Evolutionary conservation across 1,140 invertebrate species (phyloP), one percentile per base, ranked within the genome.

Genomic region (Ridgeia piscesae): DNA sequence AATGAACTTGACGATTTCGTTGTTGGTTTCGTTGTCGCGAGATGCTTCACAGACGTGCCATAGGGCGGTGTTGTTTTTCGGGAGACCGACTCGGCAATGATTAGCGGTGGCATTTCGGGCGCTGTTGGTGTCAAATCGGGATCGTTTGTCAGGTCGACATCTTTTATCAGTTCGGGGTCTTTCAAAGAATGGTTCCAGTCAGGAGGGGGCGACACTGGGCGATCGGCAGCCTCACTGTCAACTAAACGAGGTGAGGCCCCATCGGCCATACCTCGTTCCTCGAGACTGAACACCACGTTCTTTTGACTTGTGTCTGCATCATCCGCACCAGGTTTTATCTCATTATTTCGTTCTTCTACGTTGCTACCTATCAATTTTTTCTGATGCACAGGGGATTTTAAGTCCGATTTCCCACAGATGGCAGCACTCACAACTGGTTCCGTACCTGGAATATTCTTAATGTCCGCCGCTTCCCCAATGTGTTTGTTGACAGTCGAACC

Each of bases 241-340:
- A 34, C 33, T 33, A n/a, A n/a, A 14, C 91, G 48, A 92, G 91
- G 91, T 34, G 91, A 92, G 2, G 34, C 91, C 31, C 91, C 91
- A 34, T 92, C 88, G 4, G 91, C 91, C 33, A 34, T 89, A 34
- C 50, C 91, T 33, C 91, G 35, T 21, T 34, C 50, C 48, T 34
- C 88, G 17, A 91, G 42, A 34, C 88, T 92, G 33, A 33, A 34
- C 31, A 88, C 48, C 48, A 92, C 48, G 91, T 33, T 58, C 34
- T 92, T 42, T 17, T 89, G 58, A 77, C 17, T 77, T 14, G 17
- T 34, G 21, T 92, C 58, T n/a, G 89, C n/a, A 9, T 33, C 34
- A 34, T 89, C 91, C 6, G 4, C 34, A 6, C 33, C 48, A 89
- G 42, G 6, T 33, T 17, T 14, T 27, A 14, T 89, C 50, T 35